Evolutionary conservation across 2,113 vertebrate genomes (phyloP).

Genomic region (Tauraco erythrolophus): DNA sequence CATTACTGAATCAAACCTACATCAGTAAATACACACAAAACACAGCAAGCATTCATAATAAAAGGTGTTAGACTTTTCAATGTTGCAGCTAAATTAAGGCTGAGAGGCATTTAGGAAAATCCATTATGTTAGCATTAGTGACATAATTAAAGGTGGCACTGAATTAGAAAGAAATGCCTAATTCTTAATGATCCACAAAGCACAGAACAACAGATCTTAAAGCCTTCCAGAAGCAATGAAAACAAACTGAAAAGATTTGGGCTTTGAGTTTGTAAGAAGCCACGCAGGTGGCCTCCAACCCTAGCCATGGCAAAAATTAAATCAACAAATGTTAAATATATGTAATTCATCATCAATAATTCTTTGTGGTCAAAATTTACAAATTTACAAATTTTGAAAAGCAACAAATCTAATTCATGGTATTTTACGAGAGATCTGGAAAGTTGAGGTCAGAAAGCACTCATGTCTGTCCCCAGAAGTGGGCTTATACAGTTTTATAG

Average conservation of each 20-base stretch:
- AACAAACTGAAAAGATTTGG: neutral
- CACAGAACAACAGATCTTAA: neutral
- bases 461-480: neutral
- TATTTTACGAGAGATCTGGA: neutral
- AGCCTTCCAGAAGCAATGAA: neutral
- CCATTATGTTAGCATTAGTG: neutral
- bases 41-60: neutral
- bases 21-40: neutral
- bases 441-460: neutral
- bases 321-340: neutral
- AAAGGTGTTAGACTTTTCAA: neutral
- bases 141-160: neutral
- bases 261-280: neutral
- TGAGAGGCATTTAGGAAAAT: neutral
- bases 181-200: neutral
- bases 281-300: neutral
- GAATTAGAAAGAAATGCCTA: neutral
- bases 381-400: neutral
- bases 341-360: neutral
- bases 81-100: neutral
- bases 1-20: neutral
- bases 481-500: neutral
- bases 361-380: neutral
- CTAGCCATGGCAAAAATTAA: neutral
- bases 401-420: neutral